A percentile compares a stretch with the other conserved stretches of the same genome.
Evolutionary conservation across 2,797 vertebrate genomes (phyloP).

Genomic region (Petrocephalus sullivani): DNA sequence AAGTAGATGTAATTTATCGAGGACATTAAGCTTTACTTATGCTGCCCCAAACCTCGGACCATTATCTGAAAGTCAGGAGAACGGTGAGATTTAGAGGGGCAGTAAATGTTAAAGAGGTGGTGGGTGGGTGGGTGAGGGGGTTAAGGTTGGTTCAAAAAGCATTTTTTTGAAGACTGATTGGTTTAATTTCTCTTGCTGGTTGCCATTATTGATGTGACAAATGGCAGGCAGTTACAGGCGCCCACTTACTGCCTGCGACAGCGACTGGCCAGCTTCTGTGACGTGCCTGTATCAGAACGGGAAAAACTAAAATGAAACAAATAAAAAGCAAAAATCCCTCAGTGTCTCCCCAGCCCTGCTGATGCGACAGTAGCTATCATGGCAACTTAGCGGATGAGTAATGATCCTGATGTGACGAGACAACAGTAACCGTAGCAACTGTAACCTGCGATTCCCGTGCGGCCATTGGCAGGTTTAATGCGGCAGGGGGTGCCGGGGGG

Average conservation of each 20-base stretch:
- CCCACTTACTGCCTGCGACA: background rate
- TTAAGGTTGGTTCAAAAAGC: background rate
- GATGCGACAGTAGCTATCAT: conserved; percentile 41
- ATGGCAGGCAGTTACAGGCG: background rate
- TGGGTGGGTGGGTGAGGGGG: background rate
- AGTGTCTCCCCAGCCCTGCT: conserved; percentile 27
- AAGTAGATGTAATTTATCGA: conserved; percentile 28
- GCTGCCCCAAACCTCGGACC: conserved; percentile 20
- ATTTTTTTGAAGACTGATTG: background rate
- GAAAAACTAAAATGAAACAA: background rate
- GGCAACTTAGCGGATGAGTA: conserved; percentile 51
- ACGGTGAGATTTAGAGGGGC: conserved; percentile 25
- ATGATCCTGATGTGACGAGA: conserved; percentile 55
- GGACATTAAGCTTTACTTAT: conserved; percentile 25
- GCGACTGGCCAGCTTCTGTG: conserved; percentile 26
- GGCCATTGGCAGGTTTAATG: conserved; percentile 61
- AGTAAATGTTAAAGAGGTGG: conserved; percentile 25
- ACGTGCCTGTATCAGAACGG: conserved; percentile 11
- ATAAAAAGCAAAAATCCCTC: conserved; percentile 9
- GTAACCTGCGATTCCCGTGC: conserved; percentile 62
- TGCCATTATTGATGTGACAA: background rate
- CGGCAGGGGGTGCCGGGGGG: conserved; percentile 63
- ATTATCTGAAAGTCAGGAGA: conserved; percentile 28
- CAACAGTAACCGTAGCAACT: conserved; percentile 73
- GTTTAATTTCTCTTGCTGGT: background rate